phyloP scores from a whole-genome alignment of 92 coral and sea anemone genomes.

The Bergia sp. region DNA sequence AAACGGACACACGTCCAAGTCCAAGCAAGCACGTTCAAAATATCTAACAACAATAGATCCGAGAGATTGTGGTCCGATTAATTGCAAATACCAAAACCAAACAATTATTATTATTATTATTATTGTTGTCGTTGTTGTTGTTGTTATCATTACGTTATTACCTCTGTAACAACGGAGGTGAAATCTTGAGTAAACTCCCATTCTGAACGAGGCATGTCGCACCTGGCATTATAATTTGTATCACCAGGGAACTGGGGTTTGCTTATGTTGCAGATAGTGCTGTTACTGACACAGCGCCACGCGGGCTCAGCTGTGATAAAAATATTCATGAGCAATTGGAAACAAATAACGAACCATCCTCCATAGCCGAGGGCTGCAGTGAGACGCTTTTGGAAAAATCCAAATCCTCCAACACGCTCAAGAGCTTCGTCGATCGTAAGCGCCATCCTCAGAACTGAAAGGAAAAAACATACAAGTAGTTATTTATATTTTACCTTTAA shows the following conservation, averaged over 20 bases:
- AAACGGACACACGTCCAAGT: no score
- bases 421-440: constrained; percentile 40
- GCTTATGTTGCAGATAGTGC: constrained; percentile 44
- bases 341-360: constrained; percentile 18
- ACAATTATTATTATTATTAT: no score
- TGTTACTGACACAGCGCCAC: constrained; percentile 48
- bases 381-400: constrained; percentile 34
- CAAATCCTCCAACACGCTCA: constrained; percentile 40
- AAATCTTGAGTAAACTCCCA: constrained; percentile 45
- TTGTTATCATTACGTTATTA: background rate
- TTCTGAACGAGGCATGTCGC: constrained; percentile 43
- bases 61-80: no score
- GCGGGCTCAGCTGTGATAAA: constrained; percentile 53
- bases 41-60: no score
- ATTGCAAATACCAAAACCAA: no score
- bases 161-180: constrained; percentile 54
- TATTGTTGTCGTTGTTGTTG: no score
- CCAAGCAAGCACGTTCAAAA: no score
- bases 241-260: constrained; percentile 9
- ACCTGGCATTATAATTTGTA: constrained; percentile 38
- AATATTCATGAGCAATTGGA: constrained; percentile 27
- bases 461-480: background rate
- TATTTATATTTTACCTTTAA: no score
- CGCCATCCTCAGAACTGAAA: background rate
- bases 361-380: constrained; percentile 16